Evolutionary conservation across 2,888 invertebrate genomes (phyloP).

Genomic region (Nezara viridula): DNA sequence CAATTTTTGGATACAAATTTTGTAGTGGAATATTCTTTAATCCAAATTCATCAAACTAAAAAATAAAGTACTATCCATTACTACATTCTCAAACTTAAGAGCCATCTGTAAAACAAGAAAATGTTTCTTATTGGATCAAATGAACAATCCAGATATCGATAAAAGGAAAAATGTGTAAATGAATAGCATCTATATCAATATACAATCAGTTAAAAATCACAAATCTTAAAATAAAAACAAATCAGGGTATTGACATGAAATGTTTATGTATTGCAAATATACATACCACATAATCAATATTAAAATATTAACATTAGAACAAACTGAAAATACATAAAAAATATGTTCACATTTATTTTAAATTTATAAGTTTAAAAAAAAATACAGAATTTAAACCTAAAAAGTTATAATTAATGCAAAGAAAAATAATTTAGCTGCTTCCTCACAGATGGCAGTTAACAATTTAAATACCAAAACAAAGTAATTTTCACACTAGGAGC

Average conservation of each 20-base stretch:
- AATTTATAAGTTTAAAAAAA: too few relatives aligned
- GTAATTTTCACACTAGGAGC: background rate
- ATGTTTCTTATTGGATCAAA: too few relatives aligned
- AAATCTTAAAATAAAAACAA: background rate
- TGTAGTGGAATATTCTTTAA: background rate
- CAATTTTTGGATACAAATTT: background rate
- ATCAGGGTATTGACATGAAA: background rate
- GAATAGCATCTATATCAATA: background rate
- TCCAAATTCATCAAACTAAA: background rate
- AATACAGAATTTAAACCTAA: too few relatives aligned
- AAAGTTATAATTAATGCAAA: too few relatives aligned
- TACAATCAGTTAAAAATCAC: background rate
- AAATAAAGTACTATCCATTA: background rate
- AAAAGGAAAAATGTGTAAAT: background rate
- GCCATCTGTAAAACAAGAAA: background rate
- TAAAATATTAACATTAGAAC: background rate
- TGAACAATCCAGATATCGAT: too few relatives aligned
- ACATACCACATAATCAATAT: background rate
- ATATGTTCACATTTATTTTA: background rate
- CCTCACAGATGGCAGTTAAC: slow-evolving; percentile 6
- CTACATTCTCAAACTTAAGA: background rate
- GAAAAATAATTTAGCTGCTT: background rate
- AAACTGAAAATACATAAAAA: background rate
- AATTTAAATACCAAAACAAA: background rate
- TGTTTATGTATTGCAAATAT: background rate